These are phyloP conservation scores for Micronycteris hirsuta DNA, from an alignment of 2,113 vertebrate genomes.

Conservation along the genomic window DNA sequence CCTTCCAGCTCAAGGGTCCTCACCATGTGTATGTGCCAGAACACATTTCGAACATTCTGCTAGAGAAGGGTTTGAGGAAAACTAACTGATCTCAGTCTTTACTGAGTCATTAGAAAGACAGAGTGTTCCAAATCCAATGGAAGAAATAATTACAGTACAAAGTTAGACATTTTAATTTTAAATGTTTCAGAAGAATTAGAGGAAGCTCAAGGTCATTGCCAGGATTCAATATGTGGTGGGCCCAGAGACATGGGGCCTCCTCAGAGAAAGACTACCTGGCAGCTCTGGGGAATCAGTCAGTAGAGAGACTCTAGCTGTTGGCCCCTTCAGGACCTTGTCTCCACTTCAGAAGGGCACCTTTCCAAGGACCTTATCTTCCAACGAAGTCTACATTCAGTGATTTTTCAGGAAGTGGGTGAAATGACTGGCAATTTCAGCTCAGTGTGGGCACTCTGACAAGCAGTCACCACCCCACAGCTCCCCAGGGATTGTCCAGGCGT, in stretches of 20 bases:
- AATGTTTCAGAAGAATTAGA: not conserved
- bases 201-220: not conserved
- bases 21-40: fast-evolving
- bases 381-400: fast-evolving
- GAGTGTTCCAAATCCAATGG: not conserved
- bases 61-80: not conserved
- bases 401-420: not conserved
- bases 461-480: not conserved
- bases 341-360: not conserved
- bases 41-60: not conserved
- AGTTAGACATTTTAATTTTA: not conserved
- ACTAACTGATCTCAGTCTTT: not conserved
- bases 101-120: not conserved
- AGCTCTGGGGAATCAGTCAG: not conserved
- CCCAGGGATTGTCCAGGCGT: not conserved
- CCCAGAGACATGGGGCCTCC: not conserved
- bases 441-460: not conserved
- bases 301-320: not conserved
- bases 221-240: not conserved
- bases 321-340: not conserved
- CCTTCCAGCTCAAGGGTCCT: not conserved
- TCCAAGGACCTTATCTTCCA: not conserved
- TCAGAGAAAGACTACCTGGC: not conserved
- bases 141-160: not conserved
- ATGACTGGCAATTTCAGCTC: not conserved